These are phyloP conservation scores for Asbolus verrucosus DNA, from an alignment of 1,140 invertebrate genomes.

Conservation along the genomic window DNA sequence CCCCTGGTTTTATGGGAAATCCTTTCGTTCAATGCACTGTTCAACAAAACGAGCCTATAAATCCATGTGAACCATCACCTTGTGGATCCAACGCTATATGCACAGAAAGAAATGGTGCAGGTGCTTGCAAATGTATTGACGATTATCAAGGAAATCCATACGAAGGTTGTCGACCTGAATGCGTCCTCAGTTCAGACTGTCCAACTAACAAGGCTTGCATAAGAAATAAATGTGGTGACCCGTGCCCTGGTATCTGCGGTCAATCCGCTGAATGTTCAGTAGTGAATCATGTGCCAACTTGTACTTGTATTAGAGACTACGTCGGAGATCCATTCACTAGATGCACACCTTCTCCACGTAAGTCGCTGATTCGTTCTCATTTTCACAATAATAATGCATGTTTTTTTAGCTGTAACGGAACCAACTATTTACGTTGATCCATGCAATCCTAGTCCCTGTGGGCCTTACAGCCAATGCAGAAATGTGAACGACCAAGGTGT, in stretches of 20 bases:
- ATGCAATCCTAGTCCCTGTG: slow-evolving; percentile 77
- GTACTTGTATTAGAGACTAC: slow-evolving; percentile 79
- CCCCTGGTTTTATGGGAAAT: slow-evolving; percentile 81
- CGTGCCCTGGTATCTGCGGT: slow-evolving; percentile 85
- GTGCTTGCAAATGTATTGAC: slow-evolving; percentile 78
- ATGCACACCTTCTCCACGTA: slow-evolving; percentile 57
- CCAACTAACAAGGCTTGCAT: slow-evolving; percentile 79
- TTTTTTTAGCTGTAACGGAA: slow-evolving; percentile 62
- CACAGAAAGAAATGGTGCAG: slow-evolving; percentile 72
- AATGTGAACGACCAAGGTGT: slow-evolving; percentile 71
- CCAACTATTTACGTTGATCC: slow-evolving; percentile 67
- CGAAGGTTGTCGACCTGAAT: slow-evolving; percentile 83
- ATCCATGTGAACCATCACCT: slow-evolving; percentile 65
- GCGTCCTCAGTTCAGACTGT: slow-evolving; percentile 83
- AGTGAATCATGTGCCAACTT: slow-evolving; percentile 83
- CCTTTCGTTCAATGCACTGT: slow-evolving; percentile 75
- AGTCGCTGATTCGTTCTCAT: slow-evolving; percentile 59
- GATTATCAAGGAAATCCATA: slow-evolving; percentile 84
- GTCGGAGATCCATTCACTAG: slow-evolving; percentile 78
- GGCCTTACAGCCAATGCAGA: slow-evolving; percentile 75
- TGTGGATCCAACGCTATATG: slow-evolving; percentile 79
- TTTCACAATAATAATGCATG: slow-evolving; percentile 20
- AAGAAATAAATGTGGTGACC: slow-evolving; percentile 82
- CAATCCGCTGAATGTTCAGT: slow-evolving; percentile 82
- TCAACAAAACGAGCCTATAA: slow-evolving; percentile 60